Percentiles rank a stretch among this genome's conserved stretches.
Conservation (phyloP, 2,888 invertebrate genomes). For the Pherbina coryleti region DNA sequence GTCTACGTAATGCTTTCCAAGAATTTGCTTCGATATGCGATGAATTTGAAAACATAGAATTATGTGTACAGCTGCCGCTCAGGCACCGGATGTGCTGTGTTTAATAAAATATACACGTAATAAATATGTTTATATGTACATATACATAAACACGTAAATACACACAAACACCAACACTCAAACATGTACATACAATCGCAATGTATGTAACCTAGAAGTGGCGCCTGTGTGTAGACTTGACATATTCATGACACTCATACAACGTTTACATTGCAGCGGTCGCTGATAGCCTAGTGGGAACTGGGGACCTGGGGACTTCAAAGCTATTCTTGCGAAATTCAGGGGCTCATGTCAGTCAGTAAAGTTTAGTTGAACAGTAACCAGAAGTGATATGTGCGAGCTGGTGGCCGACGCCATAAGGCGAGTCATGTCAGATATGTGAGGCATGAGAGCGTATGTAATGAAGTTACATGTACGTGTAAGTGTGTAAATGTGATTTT, state of each 20-base stretch:
- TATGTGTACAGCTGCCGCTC: no score
- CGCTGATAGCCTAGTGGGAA: constrained; percentile 11
- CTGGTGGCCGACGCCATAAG: background rate
- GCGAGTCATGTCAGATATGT: background rate
- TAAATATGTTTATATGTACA: background rate
- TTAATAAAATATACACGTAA: background rate
- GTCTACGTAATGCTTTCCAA: no score
- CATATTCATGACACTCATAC: no score
- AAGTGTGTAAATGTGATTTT: background rate
- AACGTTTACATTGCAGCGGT: background rate
- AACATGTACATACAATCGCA: background rate
- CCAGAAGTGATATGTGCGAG: background rate
- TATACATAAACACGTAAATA: background rate
- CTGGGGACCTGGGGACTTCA: background rate
- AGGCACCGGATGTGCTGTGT: background rate
- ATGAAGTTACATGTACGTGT: background rate
- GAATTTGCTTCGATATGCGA: no score
- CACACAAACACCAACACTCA: background rate
- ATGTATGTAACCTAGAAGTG: background rate
- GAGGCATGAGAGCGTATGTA: background rate
- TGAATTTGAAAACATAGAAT: no score
- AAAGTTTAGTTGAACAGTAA: constrained; percentile 4
- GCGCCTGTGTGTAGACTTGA: no score
- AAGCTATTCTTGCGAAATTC: background rate
- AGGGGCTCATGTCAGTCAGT: background rate